Conservation (phyloP, 2,888 invertebrate genomes). For the Synanthedon vespiformis region DNA sequence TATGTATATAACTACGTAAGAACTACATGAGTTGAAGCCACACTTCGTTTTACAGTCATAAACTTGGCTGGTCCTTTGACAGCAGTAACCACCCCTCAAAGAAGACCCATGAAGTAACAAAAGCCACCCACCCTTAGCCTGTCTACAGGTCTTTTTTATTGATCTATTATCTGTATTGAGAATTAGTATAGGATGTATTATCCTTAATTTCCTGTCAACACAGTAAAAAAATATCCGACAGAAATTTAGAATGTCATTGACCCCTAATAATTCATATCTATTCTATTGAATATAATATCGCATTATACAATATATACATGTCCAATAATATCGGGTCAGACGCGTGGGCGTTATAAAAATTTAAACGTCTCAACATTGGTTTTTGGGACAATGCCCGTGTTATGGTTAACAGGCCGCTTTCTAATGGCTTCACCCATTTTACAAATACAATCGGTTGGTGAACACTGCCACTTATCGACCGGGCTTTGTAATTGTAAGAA, state of each 20-base stretch:
- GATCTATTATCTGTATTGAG: no score
- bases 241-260: neutral
- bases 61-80: no score
- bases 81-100: no score
- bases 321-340: neutral
- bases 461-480: neutral
- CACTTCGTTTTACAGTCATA: no score
- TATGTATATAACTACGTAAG: neutral
- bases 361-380: slow-evolving; percentile 7
- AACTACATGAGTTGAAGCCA: no score
- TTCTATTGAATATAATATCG: neutral
- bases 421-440: slow-evolving; percentile 4
- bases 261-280: neutral
- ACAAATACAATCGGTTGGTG: neutral
- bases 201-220: neutral
- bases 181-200: neutral
- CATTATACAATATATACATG: neutral
- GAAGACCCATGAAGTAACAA: no score
- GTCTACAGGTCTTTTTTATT: no score
- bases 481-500: neutral
- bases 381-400: slow-evolving; percentile 19
- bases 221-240: neutral
- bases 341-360: slow-evolving; percentile 17
- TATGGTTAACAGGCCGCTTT: slow-evolving; percentile 11
- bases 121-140: no score